These are phyloP conservation scores for Gnatocerus cornutus DNA, from an alignment of 2,888 invertebrate genomes.

Conservation along the genomic window DNA sequence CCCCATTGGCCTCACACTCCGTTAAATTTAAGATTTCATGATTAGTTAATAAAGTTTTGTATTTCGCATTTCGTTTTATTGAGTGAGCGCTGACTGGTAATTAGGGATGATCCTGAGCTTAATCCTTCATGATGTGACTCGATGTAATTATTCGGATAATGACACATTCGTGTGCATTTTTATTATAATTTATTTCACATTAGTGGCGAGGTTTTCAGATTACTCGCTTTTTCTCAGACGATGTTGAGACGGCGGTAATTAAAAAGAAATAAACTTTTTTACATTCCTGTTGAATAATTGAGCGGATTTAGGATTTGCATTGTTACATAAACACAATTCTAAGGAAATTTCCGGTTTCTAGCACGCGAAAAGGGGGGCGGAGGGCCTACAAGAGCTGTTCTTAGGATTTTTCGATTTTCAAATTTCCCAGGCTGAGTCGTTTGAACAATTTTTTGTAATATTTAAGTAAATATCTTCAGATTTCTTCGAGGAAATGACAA, in stretches of 20 bases:
- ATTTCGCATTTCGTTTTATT: constrained; percentile 39
- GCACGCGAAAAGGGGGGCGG: constrained; percentile 37
- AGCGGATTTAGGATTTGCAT: constrained; percentile 51
- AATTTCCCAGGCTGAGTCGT: too few species aligned
- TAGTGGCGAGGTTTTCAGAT: constrained; percentile 45
- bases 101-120: constrained; percentile 36
- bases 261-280: constrained; percentile 47
- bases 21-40: constrained; percentile 58
- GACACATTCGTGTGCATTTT: constrained; percentile 58
- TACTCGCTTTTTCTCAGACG: constrained; percentile 48
- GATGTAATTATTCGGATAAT: constrained; percentile 53
- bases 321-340: constrained; percentile 56
- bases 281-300: constrained; percentile 37
- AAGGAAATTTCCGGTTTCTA: constrained; percentile 51
- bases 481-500: not conserved
- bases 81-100: constrained; percentile 25
- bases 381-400: too few species aligned
- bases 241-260: constrained; percentile 31
- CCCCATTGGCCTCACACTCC: constrained; percentile 79
- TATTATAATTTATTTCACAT: constrained; percentile 60
- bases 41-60: constrained; percentile 39
- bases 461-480: too few species aligned
- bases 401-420: too few species aligned
- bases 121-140: constrained; percentile 48
- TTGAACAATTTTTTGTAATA: too few species aligned